phyloP scores from a whole-genome alignment of 1,140 invertebrate genomes.

The Heliconius himera region DNA sequence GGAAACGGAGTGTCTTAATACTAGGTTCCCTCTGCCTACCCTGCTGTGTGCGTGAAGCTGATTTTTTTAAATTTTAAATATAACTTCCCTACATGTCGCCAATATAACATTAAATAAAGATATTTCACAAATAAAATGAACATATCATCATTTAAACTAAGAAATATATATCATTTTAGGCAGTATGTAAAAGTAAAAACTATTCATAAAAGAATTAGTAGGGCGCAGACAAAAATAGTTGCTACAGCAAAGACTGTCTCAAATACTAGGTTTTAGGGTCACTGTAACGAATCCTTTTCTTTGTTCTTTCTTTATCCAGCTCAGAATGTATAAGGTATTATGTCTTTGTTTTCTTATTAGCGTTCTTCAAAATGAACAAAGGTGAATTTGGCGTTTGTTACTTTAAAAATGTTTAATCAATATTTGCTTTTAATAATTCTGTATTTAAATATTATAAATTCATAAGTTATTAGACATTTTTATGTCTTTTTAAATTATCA shows the following conservation, averaged over 20 bases:
- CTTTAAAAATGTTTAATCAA: no score
- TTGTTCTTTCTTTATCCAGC: slow-evolving; percentile 3
- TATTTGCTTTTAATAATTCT: no score
- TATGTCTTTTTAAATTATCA: no score
- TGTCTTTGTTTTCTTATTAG: not conserved
- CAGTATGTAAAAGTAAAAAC: not conserved
- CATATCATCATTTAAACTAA: not conserved
- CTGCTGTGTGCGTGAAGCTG: no score
- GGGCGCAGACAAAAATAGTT: slow-evolving; percentile 8
- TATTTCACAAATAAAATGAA: not conserved
- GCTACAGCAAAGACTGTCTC: not conserved
- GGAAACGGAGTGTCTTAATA: no score
- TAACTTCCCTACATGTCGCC: not conserved
- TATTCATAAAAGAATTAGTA: slow-evolving; percentile 8
- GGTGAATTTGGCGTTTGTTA: no score
- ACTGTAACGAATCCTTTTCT: slow-evolving; percentile 9
- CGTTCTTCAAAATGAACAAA: not conserved
- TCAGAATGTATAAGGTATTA: not conserved
- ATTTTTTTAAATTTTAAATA: no score
- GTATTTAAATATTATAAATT: no score
- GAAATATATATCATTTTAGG: not conserved
- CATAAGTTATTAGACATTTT: no score
- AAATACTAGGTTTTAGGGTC: slow-evolving; percentile 14
- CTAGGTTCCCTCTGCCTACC: no score
- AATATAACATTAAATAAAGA: not conserved